Percentiles rank a stretch among this genome's conserved stretches.
Evolutionary conservation across 2,888 invertebrate species (phyloP).

Genomic region (Ophion ellenae): DNA sequence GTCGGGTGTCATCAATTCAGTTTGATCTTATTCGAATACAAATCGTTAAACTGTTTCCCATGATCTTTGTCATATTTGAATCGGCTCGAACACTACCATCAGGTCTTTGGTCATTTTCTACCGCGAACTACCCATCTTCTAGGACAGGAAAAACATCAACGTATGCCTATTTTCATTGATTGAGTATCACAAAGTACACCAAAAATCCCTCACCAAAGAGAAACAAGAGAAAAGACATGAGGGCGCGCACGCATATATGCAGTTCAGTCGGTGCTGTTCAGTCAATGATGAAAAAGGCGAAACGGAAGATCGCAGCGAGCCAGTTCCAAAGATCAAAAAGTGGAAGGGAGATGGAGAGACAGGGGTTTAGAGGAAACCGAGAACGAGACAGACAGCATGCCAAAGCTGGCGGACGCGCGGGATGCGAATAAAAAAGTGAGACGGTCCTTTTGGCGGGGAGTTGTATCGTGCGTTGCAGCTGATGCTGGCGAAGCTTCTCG

Average conservation of each 20-base stretch:
- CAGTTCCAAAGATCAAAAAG: constrained; percentile 31
- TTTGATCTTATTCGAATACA: too few species aligned
- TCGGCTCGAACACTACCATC: too few species aligned
- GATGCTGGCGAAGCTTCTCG: constrained; percentile 20
- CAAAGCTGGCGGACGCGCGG: constrained; percentile 34
- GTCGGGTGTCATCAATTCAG: too few species aligned
- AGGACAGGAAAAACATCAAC: not conserved
- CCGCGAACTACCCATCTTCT: not conserved
- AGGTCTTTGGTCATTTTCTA: too few species aligned
- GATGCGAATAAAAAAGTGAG: constrained; percentile 51
- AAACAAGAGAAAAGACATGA: constrained; percentile 1
- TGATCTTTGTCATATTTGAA: too few species aligned
- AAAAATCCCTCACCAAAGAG: not conserved
- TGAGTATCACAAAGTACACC: constrained; percentile 1
- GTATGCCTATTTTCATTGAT: not conserved
- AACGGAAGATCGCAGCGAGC: constrained; percentile 33
- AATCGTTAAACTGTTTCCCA: too few species aligned
- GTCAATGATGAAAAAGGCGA: constrained; percentile 46
- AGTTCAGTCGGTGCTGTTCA: not conserved
- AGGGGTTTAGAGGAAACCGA: not conserved
- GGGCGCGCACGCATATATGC: not conserved
- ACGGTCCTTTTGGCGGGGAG: constrained; percentile 25
- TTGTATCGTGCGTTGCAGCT: constrained; percentile 29
- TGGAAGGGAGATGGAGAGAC: too few species aligned
- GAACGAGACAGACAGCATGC: constrained; percentile 44